Evolutionary conservation across 2,888 invertebrate species (phyloP).

Genomic region (Pherbina coryleti): DNA sequence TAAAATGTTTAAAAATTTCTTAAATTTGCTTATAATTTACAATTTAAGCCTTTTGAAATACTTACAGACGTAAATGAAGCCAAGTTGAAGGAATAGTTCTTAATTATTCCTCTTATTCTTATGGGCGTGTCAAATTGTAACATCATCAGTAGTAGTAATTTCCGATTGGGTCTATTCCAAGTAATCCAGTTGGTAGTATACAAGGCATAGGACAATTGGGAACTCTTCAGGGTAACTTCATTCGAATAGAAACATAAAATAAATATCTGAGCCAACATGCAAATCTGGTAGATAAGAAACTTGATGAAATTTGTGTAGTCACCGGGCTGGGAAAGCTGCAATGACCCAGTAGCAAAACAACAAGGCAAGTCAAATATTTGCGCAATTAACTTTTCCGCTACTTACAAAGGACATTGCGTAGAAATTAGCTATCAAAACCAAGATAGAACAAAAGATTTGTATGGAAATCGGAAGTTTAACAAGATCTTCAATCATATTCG

Average conservation of each 20-base stretch:
- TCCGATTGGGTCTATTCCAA: constrained; percentile 50
- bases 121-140: constrained; percentile 50
- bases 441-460: constrained; percentile 57
- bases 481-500: constrained; percentile 47
- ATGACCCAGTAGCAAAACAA: too few species aligned
- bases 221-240: constrained; percentile 53
- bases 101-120: constrained; percentile 52
- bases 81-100: constrained; percentile 53
- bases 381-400: too few species aligned
- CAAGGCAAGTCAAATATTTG: too few species aligned
- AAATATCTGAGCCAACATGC: constrained; percentile 57
- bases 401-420: constrained; percentile 57
- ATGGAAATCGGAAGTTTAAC: constrained; percentile 53
- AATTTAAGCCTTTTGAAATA: not conserved
- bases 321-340: not conserved
- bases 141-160: constrained; percentile 54
- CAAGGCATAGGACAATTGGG: constrained; percentile 49
- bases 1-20: too few species aligned
- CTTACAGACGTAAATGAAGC: constrained; percentile 57
- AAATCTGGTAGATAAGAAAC: constrained; percentile 49
- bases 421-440: constrained; percentile 57
- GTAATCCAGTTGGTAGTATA: constrained; percentile 55
- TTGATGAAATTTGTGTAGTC: not conserved
- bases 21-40: too few species aligned
- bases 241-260: constrained; percentile 57